These are phyloP conservation scores for Eupithecia pulchellata DNA, from an alignment of 2,888 invertebrate genomes.

Conservation along the genomic window DNA sequence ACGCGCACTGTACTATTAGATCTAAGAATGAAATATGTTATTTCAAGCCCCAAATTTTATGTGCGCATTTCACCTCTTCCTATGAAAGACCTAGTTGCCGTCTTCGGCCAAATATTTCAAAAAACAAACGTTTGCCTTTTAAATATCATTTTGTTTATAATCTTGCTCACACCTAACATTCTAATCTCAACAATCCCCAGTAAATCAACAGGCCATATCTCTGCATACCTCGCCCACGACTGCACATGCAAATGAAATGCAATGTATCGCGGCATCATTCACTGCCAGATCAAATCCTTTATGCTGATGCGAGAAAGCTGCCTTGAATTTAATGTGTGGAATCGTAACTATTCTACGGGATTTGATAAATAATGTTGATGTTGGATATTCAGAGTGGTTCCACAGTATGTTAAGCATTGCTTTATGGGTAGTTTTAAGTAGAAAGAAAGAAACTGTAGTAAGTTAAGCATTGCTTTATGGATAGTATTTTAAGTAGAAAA, in stretches of 20 bases:
- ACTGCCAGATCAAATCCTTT: slow-evolving; percentile 44
- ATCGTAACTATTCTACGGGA: slow-evolving; percentile 8
- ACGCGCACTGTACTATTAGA: no score
- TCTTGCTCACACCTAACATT: slow-evolving; percentile 24
- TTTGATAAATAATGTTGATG: background rate
- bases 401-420: no score
- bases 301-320: slow-evolving; percentile 24
- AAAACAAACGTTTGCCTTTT: no score
- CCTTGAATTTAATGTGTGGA: slow-evolving; percentile 10
- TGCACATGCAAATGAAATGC: slow-evolving; percentile 45
- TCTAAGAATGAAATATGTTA: no score
- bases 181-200: slow-evolving; percentile 37
- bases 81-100: no score
- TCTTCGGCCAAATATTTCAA: no score
- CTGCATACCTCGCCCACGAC: slow-evolving; percentile 48
- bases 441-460: no score
- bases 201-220: slow-evolving; percentile 40
- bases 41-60: no score
- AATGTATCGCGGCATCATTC: slow-evolving; percentile 48
- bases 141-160: background rate
- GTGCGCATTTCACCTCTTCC: no score
- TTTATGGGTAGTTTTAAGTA: no score
- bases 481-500: no score
- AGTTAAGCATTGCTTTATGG: no score
- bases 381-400: background rate